Evolutionary conservation across 2,888 invertebrate species (phyloP).

Genomic region (Protophormia terraenovae): DNA sequence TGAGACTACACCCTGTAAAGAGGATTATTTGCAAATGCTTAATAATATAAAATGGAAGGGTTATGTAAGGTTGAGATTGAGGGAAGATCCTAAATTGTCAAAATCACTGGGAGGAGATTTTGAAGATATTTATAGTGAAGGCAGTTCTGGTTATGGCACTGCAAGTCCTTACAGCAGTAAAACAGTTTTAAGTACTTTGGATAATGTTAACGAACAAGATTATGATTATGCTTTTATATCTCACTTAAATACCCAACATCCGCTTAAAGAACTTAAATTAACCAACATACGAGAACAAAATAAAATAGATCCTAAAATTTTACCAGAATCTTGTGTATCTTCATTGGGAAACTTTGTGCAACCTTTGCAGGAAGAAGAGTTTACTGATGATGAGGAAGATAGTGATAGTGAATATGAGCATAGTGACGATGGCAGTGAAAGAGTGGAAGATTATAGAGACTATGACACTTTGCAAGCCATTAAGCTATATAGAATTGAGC

Average conservation of each 20-base stretch:
- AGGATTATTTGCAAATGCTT: constrained; percentile 73
- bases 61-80: constrained; percentile 77
- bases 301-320: constrained; percentile 71
- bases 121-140: constrained; percentile 73
- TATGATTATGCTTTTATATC: constrained; percentile 85
- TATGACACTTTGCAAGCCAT: constrained; percentile 74
- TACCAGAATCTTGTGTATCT: constrained; percentile 78
- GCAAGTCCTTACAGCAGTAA: constrained; percentile 67
- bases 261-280: constrained; percentile 78
- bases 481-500: constrained; percentile 69
- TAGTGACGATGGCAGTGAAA: constrained; percentile 37
- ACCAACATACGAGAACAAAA: constrained; percentile 52
- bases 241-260: constrained; percentile 84
- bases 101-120: constrained; percentile 12
- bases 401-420: constrained; percentile 68
- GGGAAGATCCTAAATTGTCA: constrained; percentile 70
- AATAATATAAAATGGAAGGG: constrained; percentile 78
- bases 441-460: constrained; percentile 63
- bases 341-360: constrained; percentile 74
- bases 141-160: constrained; percentile 75
- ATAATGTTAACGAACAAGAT: constrained; percentile 68
- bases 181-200: constrained; percentile 22
- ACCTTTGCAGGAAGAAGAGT: constrained; percentile 71
- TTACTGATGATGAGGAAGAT: constrained; percentile 71
- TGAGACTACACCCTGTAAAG: constrained; percentile 75